Evolutionary conservation across 35 echinoderm and acorn worm genomes (phyloP).

Genomic region (Strongylocentrotus purpuratus): DNA sequence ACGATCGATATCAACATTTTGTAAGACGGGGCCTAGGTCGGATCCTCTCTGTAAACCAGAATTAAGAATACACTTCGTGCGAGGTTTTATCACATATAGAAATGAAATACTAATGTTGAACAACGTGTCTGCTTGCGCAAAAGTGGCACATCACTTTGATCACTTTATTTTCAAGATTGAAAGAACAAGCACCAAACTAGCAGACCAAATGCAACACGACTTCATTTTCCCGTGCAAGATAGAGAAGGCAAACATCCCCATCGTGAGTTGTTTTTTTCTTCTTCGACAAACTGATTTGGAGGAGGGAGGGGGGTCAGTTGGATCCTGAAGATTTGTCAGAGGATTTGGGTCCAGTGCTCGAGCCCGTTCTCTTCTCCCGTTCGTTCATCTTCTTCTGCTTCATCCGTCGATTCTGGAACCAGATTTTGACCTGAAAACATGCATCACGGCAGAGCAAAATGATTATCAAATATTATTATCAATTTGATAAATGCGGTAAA

Average conservation of each 20-base stretch:
- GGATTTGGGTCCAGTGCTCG: neutral
- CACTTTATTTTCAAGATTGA: too few relatives aligned
- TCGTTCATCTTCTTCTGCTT: constrained; percentile 94
- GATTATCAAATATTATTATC: neutral
- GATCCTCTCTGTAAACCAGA: too few relatives aligned
- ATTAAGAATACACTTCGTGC: neutral
- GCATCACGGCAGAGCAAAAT: neutral
- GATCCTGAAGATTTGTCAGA: neutral
- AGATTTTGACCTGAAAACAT: constrained; percentile 76
- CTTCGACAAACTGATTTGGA: neutral
- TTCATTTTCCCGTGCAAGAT: neutral
- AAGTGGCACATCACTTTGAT: too few relatives aligned
- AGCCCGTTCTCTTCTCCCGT: constrained; percentile 64
- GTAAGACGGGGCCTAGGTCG: too few relatives aligned
- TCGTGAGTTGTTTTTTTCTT: too few relatives aligned
- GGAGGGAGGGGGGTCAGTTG: neutral
- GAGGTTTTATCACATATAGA: neutral
- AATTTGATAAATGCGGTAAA: too few relatives aligned
- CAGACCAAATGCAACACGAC: neutral
- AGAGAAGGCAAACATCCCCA: neutral
- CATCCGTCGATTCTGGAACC: constrained; percentile 95
- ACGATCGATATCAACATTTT: too few relatives aligned
- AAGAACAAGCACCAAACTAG: neutral
- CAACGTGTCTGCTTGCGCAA: neutral
- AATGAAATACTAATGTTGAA: neutral